These are phyloP conservation scores for Mastigias papua DNA, from an alignment of 30 jellyfish, hydroid and myxozoan genomes.

Conservation along the genomic window DNA sequence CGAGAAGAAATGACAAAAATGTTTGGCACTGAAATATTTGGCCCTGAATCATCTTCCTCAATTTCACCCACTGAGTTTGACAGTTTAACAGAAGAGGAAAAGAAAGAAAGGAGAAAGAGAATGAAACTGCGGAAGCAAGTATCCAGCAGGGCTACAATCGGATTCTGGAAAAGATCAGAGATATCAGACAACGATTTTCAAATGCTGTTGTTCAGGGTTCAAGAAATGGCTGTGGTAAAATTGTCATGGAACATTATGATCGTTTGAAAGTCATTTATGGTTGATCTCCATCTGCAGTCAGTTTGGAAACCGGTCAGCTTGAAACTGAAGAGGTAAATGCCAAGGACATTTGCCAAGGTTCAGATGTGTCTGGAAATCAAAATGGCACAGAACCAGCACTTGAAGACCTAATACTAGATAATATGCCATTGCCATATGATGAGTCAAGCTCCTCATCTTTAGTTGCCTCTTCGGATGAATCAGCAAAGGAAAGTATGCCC, in stretches of 20 bases:
- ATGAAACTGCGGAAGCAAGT: conserved; percentile 35
- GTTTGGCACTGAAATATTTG: conserved; percentile 43
- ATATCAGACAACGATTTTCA: conserved; percentile 67
- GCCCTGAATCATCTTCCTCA: conserved; percentile 30
- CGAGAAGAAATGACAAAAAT: conserved; percentile 32
- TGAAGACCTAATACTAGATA: too few species aligned
- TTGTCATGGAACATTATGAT: conserved; percentile 63
- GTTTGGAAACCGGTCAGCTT: conserved; percentile 71
- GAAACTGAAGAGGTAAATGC: conserved; percentile 47
- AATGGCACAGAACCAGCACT: conserved; percentile 32
- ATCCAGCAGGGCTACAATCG: conserved; percentile 65
- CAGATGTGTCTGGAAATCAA: conserved; percentile 28
- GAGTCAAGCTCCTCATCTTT: too few species aligned
- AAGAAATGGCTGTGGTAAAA: conserved; percentile 79
- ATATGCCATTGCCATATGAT: too few species aligned
- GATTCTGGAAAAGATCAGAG: conserved; percentile 76
- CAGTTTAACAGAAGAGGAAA: conserved; percentile 24
- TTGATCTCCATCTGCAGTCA: conserved; percentile 70
- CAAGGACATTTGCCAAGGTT: conserved; percentile 2
- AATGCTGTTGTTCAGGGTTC: too few species aligned
- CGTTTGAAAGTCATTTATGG: conserved; percentile 60
- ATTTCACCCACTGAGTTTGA: conserved; percentile 29
- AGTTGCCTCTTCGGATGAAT: too few species aligned
- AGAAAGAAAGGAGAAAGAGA: conserved; percentile 18
- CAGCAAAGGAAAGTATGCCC: too few species aligned